These are phyloP conservation scores for Cosmia pyralina DNA, from an alignment of 2,888 invertebrate genomes.

Conservation along the genomic window DNA sequence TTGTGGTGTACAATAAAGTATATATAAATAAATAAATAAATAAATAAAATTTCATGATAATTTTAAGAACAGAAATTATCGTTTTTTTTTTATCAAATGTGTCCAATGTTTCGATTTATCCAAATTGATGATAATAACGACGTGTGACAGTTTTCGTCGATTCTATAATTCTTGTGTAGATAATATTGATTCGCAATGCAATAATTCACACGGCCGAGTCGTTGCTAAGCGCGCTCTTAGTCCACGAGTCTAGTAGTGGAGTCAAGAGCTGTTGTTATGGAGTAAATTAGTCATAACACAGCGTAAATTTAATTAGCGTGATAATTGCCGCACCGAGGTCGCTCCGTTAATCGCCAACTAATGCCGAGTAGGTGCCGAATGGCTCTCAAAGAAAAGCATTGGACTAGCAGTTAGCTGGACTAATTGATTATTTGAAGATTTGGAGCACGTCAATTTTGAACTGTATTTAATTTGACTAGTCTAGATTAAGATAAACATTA, in stretches of 20 bases:
- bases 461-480: not conserved
- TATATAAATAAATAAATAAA: no score
- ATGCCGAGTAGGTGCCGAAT: constrained; percentile 47
- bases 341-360: constrained; percentile 68
- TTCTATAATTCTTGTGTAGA: no score
- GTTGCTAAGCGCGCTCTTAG: constrained; percentile 60
- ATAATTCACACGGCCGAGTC: not conserved
- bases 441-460: constrained; percentile 1
- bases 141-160: not conserved
- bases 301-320: constrained; percentile 85
- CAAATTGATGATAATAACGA: not conserved
- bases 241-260: constrained; percentile 49
- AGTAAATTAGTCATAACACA: constrained; percentile 87
- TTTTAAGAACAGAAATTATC: not conserved
- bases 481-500: not conserved
- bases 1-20: no score
- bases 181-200: not conserved
- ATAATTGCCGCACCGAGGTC: constrained; percentile 77
- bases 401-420: not conserved
- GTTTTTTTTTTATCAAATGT: no score
- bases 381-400: constrained; percentile 33
- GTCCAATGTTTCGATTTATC: not conserved
- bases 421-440: constrained; percentile 2
- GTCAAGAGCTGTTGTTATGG: constrained; percentile 75
- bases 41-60: no score